Evolutionary conservation across 2,797 vertebrate genomes (phyloP), one percentile per base, ranked within the genome.

Genomic region (Manis javanica): DNA sequence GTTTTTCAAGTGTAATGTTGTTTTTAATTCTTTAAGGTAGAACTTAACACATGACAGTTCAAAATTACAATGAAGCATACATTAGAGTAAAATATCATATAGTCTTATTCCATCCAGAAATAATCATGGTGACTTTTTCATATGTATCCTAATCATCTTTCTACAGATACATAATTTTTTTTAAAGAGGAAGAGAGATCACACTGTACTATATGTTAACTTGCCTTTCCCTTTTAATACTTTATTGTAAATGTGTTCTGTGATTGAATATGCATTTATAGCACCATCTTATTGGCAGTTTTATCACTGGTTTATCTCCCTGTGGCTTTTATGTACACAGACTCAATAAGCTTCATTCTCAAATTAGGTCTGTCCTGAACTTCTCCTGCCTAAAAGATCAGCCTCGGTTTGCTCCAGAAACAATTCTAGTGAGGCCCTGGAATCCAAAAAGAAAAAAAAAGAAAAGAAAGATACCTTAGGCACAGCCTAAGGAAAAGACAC

Each of bases 1-100:
- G 51, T 9, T 94, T 97, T 93, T 89, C 37, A 82, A 93, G 87
- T 69, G 64, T 61, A 63, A 39, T 74, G 81, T 39, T 78, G 71
- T 68, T 77, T 89, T 92, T 42, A 83, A 68, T 66, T 89, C 6
- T 78, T 86, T 79, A 83, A 87, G 18, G 5, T 66, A 88, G n/a
- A 24, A 85, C 42, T 71, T 93, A 79, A 59, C 85, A 94, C 64
- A 19, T 75, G 78, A 83, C 14, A 66, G 42, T 66, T 88, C 18
- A 96, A 77, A 90, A 92, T 49, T 83, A 78, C 2, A 82, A 1
- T 87, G 24, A 86, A 75, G 8, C 14, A 86, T 4, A 91, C 86
- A 75, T 66, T 85, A 72, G 23, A 86, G 9, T 94, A 64, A 71
- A 78, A 57, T n/a, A 53, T 18, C 42, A 87, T 26, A 49, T 14